Conservation (phyloP, 2,113 vertebrate genomes). For the Sinocyclocheilus anshuiensis region DNA sequence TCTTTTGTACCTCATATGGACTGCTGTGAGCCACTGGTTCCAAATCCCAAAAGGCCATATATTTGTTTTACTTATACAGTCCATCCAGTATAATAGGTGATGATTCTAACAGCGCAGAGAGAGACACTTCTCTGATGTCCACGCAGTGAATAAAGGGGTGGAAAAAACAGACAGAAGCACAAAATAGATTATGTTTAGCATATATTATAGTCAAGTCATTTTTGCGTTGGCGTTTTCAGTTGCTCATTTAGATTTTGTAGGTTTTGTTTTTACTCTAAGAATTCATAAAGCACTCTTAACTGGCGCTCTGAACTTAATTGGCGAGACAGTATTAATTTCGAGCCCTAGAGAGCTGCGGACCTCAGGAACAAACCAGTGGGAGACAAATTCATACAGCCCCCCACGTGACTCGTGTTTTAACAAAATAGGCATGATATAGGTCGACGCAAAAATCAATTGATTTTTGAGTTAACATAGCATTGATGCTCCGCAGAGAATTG, state of each 20-base stretch:
- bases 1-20: constrained; percentile 43
- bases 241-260: not conserved
- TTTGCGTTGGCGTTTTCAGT: not conserved
- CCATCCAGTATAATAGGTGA: constrained; percentile 18
- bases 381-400: constrained; percentile 26
- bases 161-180: not conserved
- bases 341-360: constrained; percentile 42
- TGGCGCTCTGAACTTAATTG: constrained; percentile 77
- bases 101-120: constrained; percentile 5
- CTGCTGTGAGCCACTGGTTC: constrained; percentile 37
- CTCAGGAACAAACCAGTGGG: constrained; percentile 33
- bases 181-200: not conserved
- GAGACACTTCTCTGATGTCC: not conserved
- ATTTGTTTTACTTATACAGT: constrained; percentile 22
- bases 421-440: constrained; percentile 5
- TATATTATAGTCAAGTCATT: too few species aligned
- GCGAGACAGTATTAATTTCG: constrained; percentile 63
- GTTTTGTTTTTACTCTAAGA: constrained; percentile 59
- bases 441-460: not conserved
- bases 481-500: not conserved
- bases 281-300: constrained; percentile 71
- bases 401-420: constrained; percentile 40
- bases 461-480: constrained; percentile 1
- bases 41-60: constrained; percentile 32
- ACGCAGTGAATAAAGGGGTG: not conserved